Conservation (phyloP, 1,140 invertebrate species). For the Ooceraea biroi region DNA sequence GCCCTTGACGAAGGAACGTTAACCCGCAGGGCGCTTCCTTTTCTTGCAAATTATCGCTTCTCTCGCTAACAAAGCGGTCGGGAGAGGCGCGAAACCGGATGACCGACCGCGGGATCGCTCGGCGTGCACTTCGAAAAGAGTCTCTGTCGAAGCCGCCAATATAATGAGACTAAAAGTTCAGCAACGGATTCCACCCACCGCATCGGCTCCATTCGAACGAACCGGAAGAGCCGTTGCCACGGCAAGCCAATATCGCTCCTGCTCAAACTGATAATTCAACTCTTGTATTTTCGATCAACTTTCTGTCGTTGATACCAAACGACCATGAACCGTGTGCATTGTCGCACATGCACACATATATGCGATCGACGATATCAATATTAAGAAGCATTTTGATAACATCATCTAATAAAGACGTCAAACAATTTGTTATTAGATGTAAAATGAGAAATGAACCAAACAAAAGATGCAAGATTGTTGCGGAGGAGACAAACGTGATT, state of each 20-base stretch:
- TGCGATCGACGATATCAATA: not conserved
- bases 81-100: constrained; percentile 31
- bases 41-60: constrained; percentile 37
- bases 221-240: not conserved
- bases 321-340: not conserved
- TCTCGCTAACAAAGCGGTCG: constrained; percentile 46
- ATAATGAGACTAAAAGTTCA: constrained; percentile 26
- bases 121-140: constrained; percentile 11
- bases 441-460: constrained; percentile 1
- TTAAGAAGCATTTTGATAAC: not conserved
- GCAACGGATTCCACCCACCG: constrained; percentile 31
- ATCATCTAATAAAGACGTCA: too few relatives aligned
- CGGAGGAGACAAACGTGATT: not conserved
- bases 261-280: not conserved
- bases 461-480: not conserved
- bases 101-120: not conserved
- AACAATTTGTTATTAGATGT: too few relatives aligned
- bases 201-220: not conserved
- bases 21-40: constrained; percentile 29
- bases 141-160: constrained; percentile 17
- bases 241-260: not conserved
- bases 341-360: not conserved
- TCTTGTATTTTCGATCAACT: not conserved
- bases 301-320: not conserved
- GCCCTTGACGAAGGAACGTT: not conserved